Percentiles rank a stretch among this genome's conserved stretches.
These are phyloP conservation scores for Drosophila emarginata DNA, from an alignment of 2,888 invertebrate genomes.

Conservation along the genomic window DNA sequence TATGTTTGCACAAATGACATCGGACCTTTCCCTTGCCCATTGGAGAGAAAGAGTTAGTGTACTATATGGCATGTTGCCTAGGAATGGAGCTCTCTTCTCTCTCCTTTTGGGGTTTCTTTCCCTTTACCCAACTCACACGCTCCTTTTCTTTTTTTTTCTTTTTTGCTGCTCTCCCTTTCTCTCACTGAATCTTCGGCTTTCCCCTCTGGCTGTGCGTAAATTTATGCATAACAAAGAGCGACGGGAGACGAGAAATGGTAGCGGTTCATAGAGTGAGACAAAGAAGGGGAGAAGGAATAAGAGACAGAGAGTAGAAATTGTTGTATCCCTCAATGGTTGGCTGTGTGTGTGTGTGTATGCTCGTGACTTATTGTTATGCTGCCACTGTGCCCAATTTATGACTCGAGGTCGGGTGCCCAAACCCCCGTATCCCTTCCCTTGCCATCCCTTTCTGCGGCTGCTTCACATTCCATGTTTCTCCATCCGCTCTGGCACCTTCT, in stretches of 20 bases:
- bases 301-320: neutral
- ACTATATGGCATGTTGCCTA: slow-evolving; percentile 44
- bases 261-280: neutral
- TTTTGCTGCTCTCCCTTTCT: neutral
- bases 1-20: slow-evolving; percentile 76
- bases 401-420: slow-evolving; percentile 59
- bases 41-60: slow-evolving; percentile 21
- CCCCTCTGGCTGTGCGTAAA: slow-evolving; percentile 22
- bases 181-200: neutral
- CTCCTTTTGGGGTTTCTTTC: neutral
- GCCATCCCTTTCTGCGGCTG: neutral
- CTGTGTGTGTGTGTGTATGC: slow-evolving; percentile 21
- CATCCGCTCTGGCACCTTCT: neutral
- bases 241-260: too few species aligned
- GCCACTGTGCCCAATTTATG: slow-evolving; percentile 75
- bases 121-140: neutral
- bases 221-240: slow-evolving; percentile 36
- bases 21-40: slow-evolving; percentile 9
- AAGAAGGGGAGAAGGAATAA: neutral
- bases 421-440: slow-evolving; percentile 21
- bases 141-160: neutral
- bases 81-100: neutral
- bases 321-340: slow-evolving; percentile 38
- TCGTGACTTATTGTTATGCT: slow-evolving; percentile 77
- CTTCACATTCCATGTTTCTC: too few species aligned